Percentiles rank a stretch among this genome's conserved stretches.
These are phyloP conservation scores for Himantopus leucocephalus DNA, from an alignment of 2,113 vertebrate genomes.

Conservation along the genomic window DNA sequence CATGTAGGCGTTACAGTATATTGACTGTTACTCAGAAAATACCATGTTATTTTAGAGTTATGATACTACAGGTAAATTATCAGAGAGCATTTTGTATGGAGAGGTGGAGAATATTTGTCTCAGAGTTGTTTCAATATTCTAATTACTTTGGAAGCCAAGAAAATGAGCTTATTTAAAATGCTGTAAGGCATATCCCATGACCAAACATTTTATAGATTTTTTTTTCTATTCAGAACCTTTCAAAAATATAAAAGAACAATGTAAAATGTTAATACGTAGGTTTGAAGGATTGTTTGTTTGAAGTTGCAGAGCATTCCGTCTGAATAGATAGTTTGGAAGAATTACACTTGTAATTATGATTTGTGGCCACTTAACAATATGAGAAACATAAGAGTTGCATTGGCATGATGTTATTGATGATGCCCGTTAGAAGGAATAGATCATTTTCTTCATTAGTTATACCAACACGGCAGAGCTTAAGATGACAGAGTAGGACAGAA, in stretches of 20 bases:
- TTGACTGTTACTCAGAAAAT: not conserved
- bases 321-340: not conserved
- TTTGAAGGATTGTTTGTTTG: not conserved
- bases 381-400: not conserved
- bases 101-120: not conserved
- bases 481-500: not conserved
- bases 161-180: not conserved
- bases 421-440: not conserved
- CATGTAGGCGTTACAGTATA: not conserved
- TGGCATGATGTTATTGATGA: not conserved
- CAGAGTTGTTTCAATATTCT: not conserved
- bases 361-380: conserved; percentile 13
- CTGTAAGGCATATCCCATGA: not conserved
- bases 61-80: not conserved
- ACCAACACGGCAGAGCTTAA: not conserved
- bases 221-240: not conserved
- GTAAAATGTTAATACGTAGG: not conserved
- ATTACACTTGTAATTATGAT: not conserved
- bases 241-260: not conserved
- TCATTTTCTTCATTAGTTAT: not conserved
- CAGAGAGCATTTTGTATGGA: not conserved
- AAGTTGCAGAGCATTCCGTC: not conserved
- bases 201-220: not conserved
- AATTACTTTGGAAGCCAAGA: not conserved
- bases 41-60: not conserved